A percentile compares a stretch with the other conserved stretches of the same genome.
Conservation (phyloP, 1,140 invertebrate species). For the Adoxophyes honmai region DNA sequence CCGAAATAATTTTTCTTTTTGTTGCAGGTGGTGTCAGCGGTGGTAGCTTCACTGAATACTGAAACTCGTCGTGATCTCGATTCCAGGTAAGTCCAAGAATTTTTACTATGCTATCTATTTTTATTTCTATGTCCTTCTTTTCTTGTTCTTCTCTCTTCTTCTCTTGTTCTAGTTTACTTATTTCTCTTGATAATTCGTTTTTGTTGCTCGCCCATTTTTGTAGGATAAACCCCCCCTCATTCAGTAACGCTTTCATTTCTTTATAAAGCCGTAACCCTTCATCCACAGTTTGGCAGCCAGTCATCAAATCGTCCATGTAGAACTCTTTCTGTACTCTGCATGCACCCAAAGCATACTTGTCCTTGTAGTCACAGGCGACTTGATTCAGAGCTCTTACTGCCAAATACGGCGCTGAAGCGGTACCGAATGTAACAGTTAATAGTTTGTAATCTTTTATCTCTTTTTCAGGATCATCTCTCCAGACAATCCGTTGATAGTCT, state of each 20-base stretch:
- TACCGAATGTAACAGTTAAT: conserved; percentile 30
- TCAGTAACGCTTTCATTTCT: not conserved
- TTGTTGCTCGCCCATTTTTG: not conserved
- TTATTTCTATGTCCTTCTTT: not conserved
- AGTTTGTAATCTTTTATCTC: conserved; percentile 25
- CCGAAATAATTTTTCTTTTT: conserved; percentile 31
- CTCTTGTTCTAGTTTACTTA: not conserved
- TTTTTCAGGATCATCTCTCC: conserved; percentile 18
- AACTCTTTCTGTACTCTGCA: not conserved
- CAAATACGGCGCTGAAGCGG: conserved; percentile 20
- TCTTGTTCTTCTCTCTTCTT: not conserved
- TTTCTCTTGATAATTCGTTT: not conserved
- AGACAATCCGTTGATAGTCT: conserved; percentile 35
- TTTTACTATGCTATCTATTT: not conserved
- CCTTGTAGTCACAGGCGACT: conserved; percentile 24
- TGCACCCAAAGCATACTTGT: not conserved
- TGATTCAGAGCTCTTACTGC: conserved; percentile 31
- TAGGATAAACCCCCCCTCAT: not conserved
- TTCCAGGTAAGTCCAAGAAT: not conserved
- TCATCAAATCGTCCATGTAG: not conserved
- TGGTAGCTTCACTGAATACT: not conserved
- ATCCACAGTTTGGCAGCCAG: not conserved
- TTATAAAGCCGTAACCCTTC: not conserved
- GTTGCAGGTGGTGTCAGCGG: conserved; percentile 10
- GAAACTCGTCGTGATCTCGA: not conserved